phyloP scores from a whole-genome alignment of 2,113 vertebrate species.

The Plotosus lineatus region DNA sequence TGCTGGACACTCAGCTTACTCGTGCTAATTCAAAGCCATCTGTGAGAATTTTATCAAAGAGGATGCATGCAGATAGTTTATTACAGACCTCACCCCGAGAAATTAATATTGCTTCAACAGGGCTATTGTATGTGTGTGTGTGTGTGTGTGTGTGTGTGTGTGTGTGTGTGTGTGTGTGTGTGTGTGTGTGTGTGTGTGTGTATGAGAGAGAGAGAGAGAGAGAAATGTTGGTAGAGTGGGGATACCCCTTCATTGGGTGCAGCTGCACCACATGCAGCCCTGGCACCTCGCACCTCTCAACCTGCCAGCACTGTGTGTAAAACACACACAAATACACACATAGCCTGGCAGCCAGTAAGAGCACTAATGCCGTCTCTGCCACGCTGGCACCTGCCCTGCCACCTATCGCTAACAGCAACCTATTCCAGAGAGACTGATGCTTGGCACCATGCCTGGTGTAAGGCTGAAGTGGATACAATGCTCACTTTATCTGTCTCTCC shows the following conservation, averaged over 20 bases:
- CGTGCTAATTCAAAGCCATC: neutral
- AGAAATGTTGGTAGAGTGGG: slow-evolving; percentile 38
- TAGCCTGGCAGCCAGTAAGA: slow-evolving; percentile 36
- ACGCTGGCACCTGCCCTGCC: slow-evolving; percentile 53
- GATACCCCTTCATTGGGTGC: slow-evolving; percentile 47
- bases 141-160: neutral
- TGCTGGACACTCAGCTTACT: neutral
- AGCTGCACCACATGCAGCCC: slow-evolving; percentile 52
- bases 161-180: slow-evolving; percentile 15
- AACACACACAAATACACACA: slow-evolving; percentile 39
- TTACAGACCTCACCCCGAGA: slow-evolving; percentile 5
- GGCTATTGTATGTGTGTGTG: neutral
- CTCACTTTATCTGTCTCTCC: slow-evolving; percentile 18
- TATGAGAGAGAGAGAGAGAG: slow-evolving; percentile 19
- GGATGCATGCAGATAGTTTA: slow-evolving; percentile 2
- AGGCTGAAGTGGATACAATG: slow-evolving; percentile 37
- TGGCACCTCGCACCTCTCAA: slow-evolving; percentile 41
- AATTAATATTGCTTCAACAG: neutral
- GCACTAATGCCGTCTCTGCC: slow-evolving; percentile 39
- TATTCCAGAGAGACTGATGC: slow-evolving; percentile 48
- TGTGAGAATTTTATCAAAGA: slow-evolving; percentile 6
- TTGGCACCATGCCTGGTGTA: slow-evolving; percentile 46
- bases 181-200: neutral
- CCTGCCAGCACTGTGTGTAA: slow-evolving; percentile 36
- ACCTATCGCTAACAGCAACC: slow-evolving; percentile 54